Evolutionary conservation across 2,797 vertebrate species (phyloP).

Genomic region (Sebastes paucispinis): DNA sequence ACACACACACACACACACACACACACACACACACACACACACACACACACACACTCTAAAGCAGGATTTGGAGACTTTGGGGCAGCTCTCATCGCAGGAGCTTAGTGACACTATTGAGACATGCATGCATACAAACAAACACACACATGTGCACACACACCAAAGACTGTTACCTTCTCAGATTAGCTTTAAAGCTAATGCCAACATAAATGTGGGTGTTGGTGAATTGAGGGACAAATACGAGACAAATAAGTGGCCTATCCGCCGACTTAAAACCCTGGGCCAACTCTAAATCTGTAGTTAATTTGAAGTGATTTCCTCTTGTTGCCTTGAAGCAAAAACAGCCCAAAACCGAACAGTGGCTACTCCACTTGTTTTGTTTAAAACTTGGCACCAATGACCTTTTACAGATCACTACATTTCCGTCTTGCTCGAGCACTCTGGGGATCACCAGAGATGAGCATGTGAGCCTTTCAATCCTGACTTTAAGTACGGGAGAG

Average conservation of each 20-base stretch:
- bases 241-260: constrained; percentile 42
- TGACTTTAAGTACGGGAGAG: background rate
- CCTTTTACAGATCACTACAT: constrained; percentile 6
- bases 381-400: constrained; percentile 4
- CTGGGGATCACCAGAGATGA: background rate
- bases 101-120: constrained; percentile 68
- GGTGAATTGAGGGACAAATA: constrained; percentile 53
- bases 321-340: constrained; percentile 17
- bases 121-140: constrained; percentile 1
- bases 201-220: constrained; percentile 57
- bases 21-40: background rate
- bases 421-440: background rate
- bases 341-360: background rate
- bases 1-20: background rate
- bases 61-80: constrained; percentile 68
- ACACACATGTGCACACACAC: background rate
- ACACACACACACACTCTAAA: constrained; percentile 24
- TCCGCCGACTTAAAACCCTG: constrained; percentile 30
- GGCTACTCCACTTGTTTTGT: background rate
- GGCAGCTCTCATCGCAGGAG: constrained; percentile 65
- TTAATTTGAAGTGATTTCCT: constrained; percentile 36
- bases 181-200: constrained; percentile 59
- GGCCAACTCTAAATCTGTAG: constrained; percentile 20
- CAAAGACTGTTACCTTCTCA: constrained; percentile 42
- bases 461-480: background rate